Conservation (phyloP, 1,140 invertebrate species). For the Macrosteles quadrilineatus region DNA sequence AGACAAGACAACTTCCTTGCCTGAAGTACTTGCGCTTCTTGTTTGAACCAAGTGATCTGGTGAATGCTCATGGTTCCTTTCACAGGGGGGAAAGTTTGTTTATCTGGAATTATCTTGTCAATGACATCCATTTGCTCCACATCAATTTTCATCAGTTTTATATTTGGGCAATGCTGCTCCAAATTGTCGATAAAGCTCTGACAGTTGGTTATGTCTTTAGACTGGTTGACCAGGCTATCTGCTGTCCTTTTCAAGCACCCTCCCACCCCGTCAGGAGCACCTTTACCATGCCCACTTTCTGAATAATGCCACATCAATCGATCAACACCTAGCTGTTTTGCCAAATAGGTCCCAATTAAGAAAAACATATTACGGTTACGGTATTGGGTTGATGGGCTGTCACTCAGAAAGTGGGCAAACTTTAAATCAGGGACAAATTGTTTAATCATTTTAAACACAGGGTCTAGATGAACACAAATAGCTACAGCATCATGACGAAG, state of each 20-base stretch:
- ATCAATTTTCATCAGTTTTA: neutral
- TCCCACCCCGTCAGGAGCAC: slow-evolving; percentile 51
- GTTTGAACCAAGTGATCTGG: neutral
- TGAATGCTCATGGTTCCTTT: neutral
- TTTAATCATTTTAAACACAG: slow-evolving; percentile 3
- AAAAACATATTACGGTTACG: slow-evolving; percentile 29
- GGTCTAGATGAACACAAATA: slow-evolving; percentile 13
- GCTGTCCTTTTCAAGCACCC: slow-evolving; percentile 49
- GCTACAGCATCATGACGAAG: slow-evolving; percentile 8
- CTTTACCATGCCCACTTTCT: slow-evolving; percentile 53
- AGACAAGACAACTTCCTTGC: neutral
- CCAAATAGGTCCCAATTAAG: slow-evolving; percentile 37
- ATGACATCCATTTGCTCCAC: neutral
- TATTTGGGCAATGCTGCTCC: neutral
- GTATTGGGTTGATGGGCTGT: slow-evolving; percentile 39
- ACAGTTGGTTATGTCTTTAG: slow-evolving; percentile 42
- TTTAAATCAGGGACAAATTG: neutral
- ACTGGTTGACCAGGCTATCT: slow-evolving; percentile 45
- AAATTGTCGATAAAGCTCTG: neutral
- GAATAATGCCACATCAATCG: slow-evolving; percentile 51
- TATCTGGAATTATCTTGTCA: neutral
- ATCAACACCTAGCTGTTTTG: slow-evolving; percentile 34
- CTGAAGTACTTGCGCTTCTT: neutral
- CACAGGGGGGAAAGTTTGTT: neutral
- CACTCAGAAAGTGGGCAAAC: slow-evolving; percentile 38